phyloP scores from a whole-genome alignment of 2,113 vertebrate species.

The Hippocampus barbouri region DNA sequence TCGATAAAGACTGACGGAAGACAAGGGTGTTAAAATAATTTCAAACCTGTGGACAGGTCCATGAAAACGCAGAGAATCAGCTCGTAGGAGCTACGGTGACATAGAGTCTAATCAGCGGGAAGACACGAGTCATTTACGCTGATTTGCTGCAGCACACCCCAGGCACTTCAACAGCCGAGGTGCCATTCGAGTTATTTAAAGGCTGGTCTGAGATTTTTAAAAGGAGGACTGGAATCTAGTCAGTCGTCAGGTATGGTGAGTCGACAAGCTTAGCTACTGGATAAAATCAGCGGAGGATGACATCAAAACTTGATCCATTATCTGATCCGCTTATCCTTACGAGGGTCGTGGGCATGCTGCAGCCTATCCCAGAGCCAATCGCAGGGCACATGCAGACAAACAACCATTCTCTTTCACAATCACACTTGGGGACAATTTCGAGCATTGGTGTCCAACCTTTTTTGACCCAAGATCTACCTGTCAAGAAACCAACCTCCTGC shows the following conservation, averaged over 20 bases:
- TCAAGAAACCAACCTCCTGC: no score
- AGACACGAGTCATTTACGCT: neutral
- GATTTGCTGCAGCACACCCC: neutral
- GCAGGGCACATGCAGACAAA: no score
- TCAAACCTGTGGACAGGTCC: neutral
- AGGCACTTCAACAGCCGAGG: neutral
- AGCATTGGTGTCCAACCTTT: no score
- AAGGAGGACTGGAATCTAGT: neutral
- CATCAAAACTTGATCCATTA: neutral
- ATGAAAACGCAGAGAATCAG: neutral
- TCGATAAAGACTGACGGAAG: neutral
- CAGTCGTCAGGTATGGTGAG: no score
- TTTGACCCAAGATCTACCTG: no score
- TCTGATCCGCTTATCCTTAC: no score
- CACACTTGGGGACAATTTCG: no score
- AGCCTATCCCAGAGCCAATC: no score
- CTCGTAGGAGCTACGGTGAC: neutral
- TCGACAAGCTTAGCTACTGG: neutral
- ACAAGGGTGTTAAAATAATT: slow-evolving; percentile 2
- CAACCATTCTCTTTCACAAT: no score
- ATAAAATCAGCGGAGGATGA: neutral
- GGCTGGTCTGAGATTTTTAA: neutral
- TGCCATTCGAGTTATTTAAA: neutral
- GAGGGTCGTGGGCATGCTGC: no score
- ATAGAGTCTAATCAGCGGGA: neutral